Conservation (phyloP, 2,888 invertebrate genomes). For the Leptopilina syphax region DNA sequence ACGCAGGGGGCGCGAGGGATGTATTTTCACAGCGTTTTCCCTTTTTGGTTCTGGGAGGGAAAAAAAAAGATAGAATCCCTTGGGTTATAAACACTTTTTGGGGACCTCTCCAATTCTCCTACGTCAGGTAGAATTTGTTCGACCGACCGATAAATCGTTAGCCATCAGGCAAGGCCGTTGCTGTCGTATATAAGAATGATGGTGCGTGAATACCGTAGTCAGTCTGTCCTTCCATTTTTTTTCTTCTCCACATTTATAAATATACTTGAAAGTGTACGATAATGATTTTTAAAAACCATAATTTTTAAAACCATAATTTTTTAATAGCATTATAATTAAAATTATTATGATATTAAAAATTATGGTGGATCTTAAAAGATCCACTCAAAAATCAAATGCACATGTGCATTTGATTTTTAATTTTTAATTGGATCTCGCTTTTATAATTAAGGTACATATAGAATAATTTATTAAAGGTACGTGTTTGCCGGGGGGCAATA, state of each 20-base stretch:
- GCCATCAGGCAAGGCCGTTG: constrained; percentile 43
- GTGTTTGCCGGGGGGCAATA: constrained; percentile 49
- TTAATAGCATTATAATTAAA: too few relatives aligned
- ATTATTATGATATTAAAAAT: too few relatives aligned
- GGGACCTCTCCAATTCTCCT: constrained; percentile 48
- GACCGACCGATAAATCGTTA: constrained; percentile 19
- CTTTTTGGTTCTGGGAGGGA: constrained; percentile 2
- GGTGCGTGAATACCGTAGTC: constrained; percentile 23
- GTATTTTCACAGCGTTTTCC: constrained; percentile 6
- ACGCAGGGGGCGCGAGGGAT: constrained; percentile 1
- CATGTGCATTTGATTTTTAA: constrained; percentile 9
- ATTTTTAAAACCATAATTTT: too few relatives aligned
- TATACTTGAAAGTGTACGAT: too few relatives aligned
- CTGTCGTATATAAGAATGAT: constrained; percentile 23
- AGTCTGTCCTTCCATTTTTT: constrained; percentile 18
- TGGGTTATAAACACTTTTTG: constrained; percentile 13
- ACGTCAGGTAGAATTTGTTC: constrained; percentile 39
- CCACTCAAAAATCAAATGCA: too few relatives aligned
- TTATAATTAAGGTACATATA: neutral
- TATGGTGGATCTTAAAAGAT: too few relatives aligned
- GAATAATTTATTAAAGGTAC: constrained; percentile 12
- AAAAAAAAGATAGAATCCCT: constrained; percentile 52
- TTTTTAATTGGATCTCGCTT: constrained; percentile 41
- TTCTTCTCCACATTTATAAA: neutral
- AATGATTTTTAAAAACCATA: too few relatives aligned